phyloP scores from a whole-genome alignment of 2,888 invertebrate species.

The Drosophila peninsularis region DNA sequence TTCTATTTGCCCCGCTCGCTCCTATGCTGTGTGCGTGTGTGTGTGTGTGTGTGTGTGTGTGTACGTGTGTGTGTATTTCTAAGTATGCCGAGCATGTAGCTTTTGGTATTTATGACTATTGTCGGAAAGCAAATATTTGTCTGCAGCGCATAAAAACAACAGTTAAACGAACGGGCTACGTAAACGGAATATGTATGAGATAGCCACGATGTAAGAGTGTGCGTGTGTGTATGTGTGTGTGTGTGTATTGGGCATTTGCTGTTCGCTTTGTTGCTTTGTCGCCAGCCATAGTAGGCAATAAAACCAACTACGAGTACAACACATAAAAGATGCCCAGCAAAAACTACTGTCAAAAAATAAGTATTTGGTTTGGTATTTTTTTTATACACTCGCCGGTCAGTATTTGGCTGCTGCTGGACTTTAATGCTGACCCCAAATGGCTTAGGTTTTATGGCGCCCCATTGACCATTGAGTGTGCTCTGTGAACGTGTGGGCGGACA shows the following conservation, averaged over 20 bases:
- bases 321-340: slow-evolving; percentile 40
- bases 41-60: slow-evolving; percentile 23
- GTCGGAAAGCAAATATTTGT: slow-evolving; percentile 85
- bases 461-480: slow-evolving; percentile 46
- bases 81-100: slow-evolving; percentile 84
- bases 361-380: slow-evolving; percentile 50
- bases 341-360: slow-evolving; percentile 73
- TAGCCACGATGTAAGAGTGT: slow-evolving; percentile 33
- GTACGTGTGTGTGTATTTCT: slow-evolving; percentile 67
- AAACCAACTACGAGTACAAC: slow-evolving; percentile 55
- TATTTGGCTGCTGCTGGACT: slow-evolving; percentile 58
- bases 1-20: slow-evolving; percentile 75
- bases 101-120: slow-evolving; percentile 85
- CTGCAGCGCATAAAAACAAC: slow-evolving; percentile 84
- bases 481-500: slow-evolving; percentile 13
- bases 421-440: slow-evolving; percentile 58
- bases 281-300: slow-evolving; percentile 61
- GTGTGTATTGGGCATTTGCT: slow-evolving; percentile 39
- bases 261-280: slow-evolving; percentile 57
- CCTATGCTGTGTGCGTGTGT: background rate
- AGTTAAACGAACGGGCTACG: slow-evolving; percentile 83
- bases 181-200: slow-evolving; percentile 81
- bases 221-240: slow-evolving; percentile 10
- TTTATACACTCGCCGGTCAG: slow-evolving; percentile 52
- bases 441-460: slow-evolving; percentile 43